Conservation (phyloP, 2,797 vertebrate species). For the Sardinella longiceps region DNA sequence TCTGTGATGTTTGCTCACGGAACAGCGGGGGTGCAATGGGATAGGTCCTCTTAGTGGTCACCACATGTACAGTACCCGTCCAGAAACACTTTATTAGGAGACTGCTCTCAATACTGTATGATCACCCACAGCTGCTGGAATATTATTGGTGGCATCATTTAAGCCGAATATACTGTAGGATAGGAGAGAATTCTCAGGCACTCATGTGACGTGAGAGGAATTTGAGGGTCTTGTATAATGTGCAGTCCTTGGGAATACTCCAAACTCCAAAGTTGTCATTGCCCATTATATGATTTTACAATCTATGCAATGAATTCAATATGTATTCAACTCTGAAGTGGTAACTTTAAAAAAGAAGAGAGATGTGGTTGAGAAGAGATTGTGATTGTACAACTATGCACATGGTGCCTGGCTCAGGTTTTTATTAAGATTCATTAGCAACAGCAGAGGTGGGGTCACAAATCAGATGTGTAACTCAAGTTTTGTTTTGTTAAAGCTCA, state of each 20-base stretch:
- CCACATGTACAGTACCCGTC: too few species aligned
- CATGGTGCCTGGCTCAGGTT: not conserved
- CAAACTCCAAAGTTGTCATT: not conserved
- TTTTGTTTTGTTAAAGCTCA: not conserved
- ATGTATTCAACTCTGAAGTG: not conserved
- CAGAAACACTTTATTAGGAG: too few species aligned
- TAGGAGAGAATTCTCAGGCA: not conserved
- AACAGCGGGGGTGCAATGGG: conserved; percentile 44
- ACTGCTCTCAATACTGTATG: conserved; percentile 37
- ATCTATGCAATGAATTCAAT: not conserved
- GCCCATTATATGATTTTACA: not conserved
- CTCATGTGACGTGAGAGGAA: not conserved
- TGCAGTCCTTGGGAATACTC: not conserved
- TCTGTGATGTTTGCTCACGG: conserved; percentile 41
- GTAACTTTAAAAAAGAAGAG: not conserved
- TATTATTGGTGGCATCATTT: not conserved
- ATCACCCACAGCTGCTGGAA: not conserved
- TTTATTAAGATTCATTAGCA: not conserved
- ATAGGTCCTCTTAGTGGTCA: conserved; percentile 29
- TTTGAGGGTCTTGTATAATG: not conserved
- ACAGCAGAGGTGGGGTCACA: conserved; percentile 34
- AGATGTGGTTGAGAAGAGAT: not conserved
- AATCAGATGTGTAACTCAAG: not conserved
- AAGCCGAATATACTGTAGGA: not conserved
- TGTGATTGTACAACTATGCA: not conserved